Percentiles rank a stretch among this genome's conserved stretches.
phyloP scores from a whole-genome alignment of 2,113 vertebrate genomes.

The Charadrius vociferus region DNA sequence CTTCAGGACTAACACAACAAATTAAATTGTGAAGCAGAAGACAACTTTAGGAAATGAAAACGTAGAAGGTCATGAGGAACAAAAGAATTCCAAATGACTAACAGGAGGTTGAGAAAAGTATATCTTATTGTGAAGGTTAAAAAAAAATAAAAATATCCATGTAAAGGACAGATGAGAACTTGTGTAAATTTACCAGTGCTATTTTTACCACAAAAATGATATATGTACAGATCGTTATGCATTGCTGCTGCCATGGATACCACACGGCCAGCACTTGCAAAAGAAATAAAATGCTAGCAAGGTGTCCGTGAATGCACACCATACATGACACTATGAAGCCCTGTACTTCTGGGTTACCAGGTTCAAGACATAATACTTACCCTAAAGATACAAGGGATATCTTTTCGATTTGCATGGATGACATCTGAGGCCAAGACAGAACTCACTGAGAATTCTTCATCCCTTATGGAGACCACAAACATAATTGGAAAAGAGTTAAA shows the following conservation, averaged over 20 bases:
- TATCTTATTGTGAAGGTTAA: neutral
- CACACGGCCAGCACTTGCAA: neutral
- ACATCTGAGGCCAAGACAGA: constrained; percentile 98
- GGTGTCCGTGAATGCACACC: neutral
- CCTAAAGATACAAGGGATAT: constrained; percentile 96
- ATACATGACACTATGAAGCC: neutral
- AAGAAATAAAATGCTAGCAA: neutral
- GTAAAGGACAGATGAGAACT: neutral
- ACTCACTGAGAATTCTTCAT: constrained; percentile 98
- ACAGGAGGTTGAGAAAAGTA: neutral
- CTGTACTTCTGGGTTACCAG: neutral
- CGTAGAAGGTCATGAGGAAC: neutral
- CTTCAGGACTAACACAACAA: neutral
- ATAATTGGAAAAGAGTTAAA: constrained; percentile 20
- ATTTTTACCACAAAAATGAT: neutral
- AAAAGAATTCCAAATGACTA: neutral
- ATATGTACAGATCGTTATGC: neutral
- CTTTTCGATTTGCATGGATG: constrained; percentile 96
- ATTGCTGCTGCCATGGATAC: neutral
- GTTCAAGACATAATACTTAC: constrained; percentile 76
- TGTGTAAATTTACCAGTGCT: neutral
- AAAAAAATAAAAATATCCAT: neutral
- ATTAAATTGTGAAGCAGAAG: neutral
- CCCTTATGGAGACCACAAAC: constrained; percentile 77
- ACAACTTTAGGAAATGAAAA: neutral